Base-by-base conservation (phyloP, 2,888 invertebrate species). In the Onthophagus sagittarius region DNA sequence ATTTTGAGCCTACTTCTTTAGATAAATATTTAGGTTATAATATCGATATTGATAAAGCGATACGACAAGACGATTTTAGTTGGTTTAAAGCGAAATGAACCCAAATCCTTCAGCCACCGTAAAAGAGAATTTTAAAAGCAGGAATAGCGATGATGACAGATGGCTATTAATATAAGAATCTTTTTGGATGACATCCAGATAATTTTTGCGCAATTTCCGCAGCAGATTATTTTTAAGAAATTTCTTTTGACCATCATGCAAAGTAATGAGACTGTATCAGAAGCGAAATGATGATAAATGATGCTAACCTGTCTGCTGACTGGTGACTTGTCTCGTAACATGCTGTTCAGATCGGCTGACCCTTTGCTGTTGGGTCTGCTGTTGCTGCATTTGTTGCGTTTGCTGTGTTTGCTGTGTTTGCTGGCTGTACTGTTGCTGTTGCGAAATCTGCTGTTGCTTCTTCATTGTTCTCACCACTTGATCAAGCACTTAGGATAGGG, bases 251-350 rank as follows among this genome's bases (percentile, higher is more conserved):
- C 39, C 39, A 11, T 53, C 39, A 53, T 53, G 39, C 39, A 53
- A 53, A 53, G 11, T 53, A 53, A 53, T 53, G 39, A 11, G 39
- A 53, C 39, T 53, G 39, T 53, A 53, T 7, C 39, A 4, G 39
- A 53, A 53, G 39, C 39, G 39, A 53, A 53, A 53, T 53, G 39
- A 53, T 53, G 39, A 7, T 53, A 53, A 53, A 39, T 64, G 67
- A 23, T 71, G 70, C 85, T 85, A 82, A 85, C 93, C 92, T 92
- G 91, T 90, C 87, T 93, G 92, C 86, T 86, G 86, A 79, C 85
- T 85, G 87, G 92, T 92, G 87, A 92, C 89, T 87, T 94, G 93
- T 83, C 92, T 89, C 80, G 92, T 92, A 87, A 92, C 90, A 85
- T 92, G 93, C 86, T 92, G 92, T 87, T 94, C 93, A 80, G 92